Evolutionary conservation across 30 jellyfish, hydroid and myxozoan genomes (phyloP), one percentile per base, ranked within the genome.

Genomic region (Chrysaora quinquecirrha): DNA sequence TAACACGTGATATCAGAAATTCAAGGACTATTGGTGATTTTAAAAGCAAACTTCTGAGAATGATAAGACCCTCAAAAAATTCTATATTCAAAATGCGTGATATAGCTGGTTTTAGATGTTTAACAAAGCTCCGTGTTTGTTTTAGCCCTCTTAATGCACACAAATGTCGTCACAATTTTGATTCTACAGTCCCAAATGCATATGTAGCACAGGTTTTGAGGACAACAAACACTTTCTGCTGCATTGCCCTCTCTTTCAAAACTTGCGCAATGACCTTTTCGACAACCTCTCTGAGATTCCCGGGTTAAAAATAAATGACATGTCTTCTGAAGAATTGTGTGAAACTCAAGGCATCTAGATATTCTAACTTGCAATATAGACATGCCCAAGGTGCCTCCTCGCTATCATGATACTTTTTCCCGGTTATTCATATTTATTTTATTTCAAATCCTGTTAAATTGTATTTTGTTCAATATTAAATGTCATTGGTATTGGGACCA

Each of bases 141-240:
- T n/a, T n/a, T n/a, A n/a, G n/a, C n/a, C n/a, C n/a, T n/a, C n/a
- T n/a, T n/a, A n/a, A n/a, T n/a, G n/a, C n/a, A n/a, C n/a, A n/a
- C n/a, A n/a, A n/a, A n/a, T n/a, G n/a, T n/a, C n/a, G n/a, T n/a
- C n/a, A n/a, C n/a, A n/a, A n/a, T n/a, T n/a, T n/a, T n/a, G n/a
- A n/a, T n/a, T 43, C 58, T 43, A 43, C 50, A 64, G 76, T 29
- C 76, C 76, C 50, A 64, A 18, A 22, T 64, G 76, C 76, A 64
- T 50, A n/a, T 64, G 76, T 30, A 64, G 28, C 28, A 64, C 76
- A 64, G 76, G 50, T 29, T n/a, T n/a, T n/a, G n/a, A n/a, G n/a
- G n/a, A n/a, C n/a, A n/a, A n/a, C n/a, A n/a, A n/a, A n/a, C n/a
- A n/a, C n/a, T n/a, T n/a, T n/a, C n/a, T n/a, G n/a, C n/a, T n/a